A percentile compares a stretch with the other conserved stretches of the same genome.
Conservation (phyloP, 2,113 vertebrate species). For the Brevimyrus niger region DNA sequence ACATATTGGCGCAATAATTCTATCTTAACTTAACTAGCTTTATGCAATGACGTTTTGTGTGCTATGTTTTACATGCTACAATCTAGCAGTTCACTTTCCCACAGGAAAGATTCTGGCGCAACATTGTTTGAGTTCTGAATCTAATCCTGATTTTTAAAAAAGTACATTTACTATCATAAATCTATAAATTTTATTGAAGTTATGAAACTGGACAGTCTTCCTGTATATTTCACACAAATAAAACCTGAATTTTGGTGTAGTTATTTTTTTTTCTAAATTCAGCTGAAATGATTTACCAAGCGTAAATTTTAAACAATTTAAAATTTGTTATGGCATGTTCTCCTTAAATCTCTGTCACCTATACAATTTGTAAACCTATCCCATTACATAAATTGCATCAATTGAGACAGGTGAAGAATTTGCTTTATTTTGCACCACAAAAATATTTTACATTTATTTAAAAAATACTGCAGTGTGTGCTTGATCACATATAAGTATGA, state of each 20-base stretch:
- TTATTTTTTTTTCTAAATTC: background rate
- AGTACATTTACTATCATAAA: conserved; percentile 8
- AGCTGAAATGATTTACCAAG: background rate
- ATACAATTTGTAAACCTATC: background rate
- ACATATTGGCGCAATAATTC: conserved; percentile 37
- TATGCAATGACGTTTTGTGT: conserved; percentile 38
- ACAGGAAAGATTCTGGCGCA: conserved; percentile 22
- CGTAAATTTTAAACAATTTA: background rate
- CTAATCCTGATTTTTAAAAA: conserved; percentile 26
- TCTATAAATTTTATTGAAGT: conserved; percentile 1
- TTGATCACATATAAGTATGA: conserved; percentile 1
- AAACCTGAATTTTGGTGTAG: background rate
- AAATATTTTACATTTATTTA: conserved; percentile 31
- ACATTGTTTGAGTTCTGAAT: conserved; percentile 23
- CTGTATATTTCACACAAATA: background rate
- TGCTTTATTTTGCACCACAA: conserved; percentile 8
- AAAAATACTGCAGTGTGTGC: conserved; percentile 33
- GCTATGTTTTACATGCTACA: conserved; percentile 27
- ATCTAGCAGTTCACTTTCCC: conserved; percentile 16
- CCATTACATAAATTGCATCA: background rate
- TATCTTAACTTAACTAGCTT: conserved; percentile 38
- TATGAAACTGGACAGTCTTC: background rate
- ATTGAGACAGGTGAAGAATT: background rate
- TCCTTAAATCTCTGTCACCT: background rate
- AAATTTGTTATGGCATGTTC: background rate